A percentile compares a stretch with the other conserved stretches of the same genome.
These are phyloP conservation scores for Ailuropoda melanoleuca DNA, from an alignment of 2,113 vertebrate genomes.

Conservation along the genomic window DNA sequence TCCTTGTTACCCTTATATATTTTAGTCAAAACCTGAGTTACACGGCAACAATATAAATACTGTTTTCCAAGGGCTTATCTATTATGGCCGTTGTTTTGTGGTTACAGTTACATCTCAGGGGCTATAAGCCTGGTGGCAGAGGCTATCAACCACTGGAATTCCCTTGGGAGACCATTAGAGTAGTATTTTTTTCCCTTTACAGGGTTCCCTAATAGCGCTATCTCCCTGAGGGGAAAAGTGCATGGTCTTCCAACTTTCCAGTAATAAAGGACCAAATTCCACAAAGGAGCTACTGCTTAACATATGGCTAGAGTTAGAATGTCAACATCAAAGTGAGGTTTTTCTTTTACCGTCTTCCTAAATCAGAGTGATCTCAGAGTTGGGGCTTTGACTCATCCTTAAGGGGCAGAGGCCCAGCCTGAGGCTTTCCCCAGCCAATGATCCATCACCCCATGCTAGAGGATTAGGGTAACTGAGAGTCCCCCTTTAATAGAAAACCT, in stretches of 20 bases:
- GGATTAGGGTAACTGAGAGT: background rate
- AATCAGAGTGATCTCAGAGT: conserved; percentile 46
- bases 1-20: conserved; percentile 29
- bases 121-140: background rate
- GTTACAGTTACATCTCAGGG: background rate
- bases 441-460: background rate
- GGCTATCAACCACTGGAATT: background rate
- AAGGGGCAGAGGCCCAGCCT: background rate
- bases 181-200: background rate
- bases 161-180: conserved; percentile 40
- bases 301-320: background rate
- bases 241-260: conserved; percentile 5
- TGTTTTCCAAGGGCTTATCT: background rate
- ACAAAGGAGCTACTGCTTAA: conserved; percentile 43
- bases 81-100: background rate
- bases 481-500: background rate
- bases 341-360: conserved; percentile 27
- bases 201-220: background rate
- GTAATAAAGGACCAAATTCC: conserved; percentile 5
- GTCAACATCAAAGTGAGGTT: conserved; percentile 23
- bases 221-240: background rate
- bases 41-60: background rate
- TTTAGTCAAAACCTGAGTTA: conserved; percentile 21
- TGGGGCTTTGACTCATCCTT: conserved; percentile 43
- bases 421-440: background rate